Percentiles rank a stretch among this genome's conserved stretches.
These are phyloP conservation scores for Diacarnus erythraeanus DNA, from an alignment of 37 sponge, comb jelly and placozoan species.

Conservation along the genomic window DNA sequence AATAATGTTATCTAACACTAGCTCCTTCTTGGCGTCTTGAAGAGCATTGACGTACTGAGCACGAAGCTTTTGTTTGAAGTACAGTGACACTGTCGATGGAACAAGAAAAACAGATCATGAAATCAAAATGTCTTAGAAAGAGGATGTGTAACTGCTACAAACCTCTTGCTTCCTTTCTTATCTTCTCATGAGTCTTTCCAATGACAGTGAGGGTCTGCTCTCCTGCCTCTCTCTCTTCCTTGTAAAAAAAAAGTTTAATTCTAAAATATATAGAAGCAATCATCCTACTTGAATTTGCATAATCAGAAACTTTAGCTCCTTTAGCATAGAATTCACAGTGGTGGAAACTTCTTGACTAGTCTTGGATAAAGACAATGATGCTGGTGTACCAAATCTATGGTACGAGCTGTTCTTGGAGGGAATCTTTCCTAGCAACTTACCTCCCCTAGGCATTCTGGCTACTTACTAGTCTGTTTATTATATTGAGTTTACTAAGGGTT, in stretches of 20 bases:
- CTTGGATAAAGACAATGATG: neutral
- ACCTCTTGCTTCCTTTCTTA: constrained; percentile 61
- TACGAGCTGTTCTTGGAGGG: constrained; percentile 14
- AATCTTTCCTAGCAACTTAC: constrained; percentile 13
- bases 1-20: constrained; percentile 36
- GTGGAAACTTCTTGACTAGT: constrained; percentile 22
- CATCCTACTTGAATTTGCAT: constrained; percentile 45
- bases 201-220: constrained; percentile 53
- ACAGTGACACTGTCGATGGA: constrained; percentile 38
- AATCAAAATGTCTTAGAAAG: neutral
- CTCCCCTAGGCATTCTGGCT: constrained; percentile 29
- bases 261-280: constrained; percentile 16
- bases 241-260: neutral
- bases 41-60: constrained; percentile 63
- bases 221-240: constrained; percentile 61
- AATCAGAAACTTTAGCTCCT: constrained; percentile 53
- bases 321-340: constrained; percentile 39
- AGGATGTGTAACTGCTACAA: neutral
- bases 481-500: no score
- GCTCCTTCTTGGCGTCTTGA: constrained; percentile 70
- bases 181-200: constrained; percentile 58
- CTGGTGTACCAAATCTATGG: constrained; percentile 10
- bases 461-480: no score
- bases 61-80: constrained; percentile 66
- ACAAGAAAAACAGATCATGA: neutral